Conservation (phyloP, 2,113 vertebrate species). For the Alaudala cheleensis region DNA sequence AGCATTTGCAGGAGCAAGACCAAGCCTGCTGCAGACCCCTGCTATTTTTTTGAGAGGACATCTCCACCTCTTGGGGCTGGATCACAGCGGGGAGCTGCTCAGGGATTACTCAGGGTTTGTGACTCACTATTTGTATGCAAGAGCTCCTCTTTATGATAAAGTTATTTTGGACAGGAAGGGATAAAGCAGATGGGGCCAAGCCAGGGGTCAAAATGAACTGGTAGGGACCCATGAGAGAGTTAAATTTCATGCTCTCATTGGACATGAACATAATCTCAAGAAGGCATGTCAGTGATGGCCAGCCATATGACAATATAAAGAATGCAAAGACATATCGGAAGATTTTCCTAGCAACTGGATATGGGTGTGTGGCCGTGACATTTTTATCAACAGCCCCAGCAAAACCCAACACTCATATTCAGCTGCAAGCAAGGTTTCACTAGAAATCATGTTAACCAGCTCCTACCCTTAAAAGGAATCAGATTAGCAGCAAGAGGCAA, state of each 20-base stretch:
- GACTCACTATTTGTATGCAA: not conserved
- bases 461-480: constrained; percentile 73
- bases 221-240: not conserved
- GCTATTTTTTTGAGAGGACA: not conserved
- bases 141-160: not conserved
- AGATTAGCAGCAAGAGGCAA: constrained; percentile 56
- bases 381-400: not conserved
- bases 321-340: not conserved
- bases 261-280: not conserved
- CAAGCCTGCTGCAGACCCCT: not conserved
- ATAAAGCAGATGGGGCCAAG: not conserved
- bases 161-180: not conserved
- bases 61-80: not conserved
- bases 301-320: not conserved
- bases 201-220: not conserved
- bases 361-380: not conserved
- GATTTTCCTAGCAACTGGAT: constrained; percentile 10
- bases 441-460: constrained; percentile 24
- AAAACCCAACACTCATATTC: not conserved
- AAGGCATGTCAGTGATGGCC: not conserved
- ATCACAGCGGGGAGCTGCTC: not conserved
- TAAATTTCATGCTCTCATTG: not conserved
- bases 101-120: not conserved
- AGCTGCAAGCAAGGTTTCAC: not conserved
- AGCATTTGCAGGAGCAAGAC: not conserved